Evolutionary conservation across 2,113 vertebrate species (phyloP).

Genomic region (Epinephelus cyanopodus): DNA sequence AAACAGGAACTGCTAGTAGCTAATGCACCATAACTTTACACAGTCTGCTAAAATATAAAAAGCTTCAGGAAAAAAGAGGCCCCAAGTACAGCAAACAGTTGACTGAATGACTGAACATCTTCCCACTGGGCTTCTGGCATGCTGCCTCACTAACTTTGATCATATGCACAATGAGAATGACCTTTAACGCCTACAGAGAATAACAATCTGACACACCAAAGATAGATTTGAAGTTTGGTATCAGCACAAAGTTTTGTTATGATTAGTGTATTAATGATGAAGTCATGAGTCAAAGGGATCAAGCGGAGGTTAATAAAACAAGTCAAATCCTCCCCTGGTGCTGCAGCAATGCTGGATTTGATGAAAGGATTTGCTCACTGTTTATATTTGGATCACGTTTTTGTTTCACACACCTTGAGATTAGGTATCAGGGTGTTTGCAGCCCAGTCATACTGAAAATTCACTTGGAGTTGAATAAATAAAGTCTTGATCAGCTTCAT

Average conservation of each 20-base stretch:
- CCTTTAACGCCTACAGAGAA: too few relatives aligned
- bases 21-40: too few relatives aligned
- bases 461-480: slow-evolving; percentile 65
- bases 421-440: slow-evolving; percentile 56
- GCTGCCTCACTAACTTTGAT: background rate
- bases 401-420: slow-evolving; percentile 50
- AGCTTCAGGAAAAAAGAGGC: background rate
- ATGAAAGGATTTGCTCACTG: slow-evolving; percentile 49
- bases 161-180: background rate
- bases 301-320: slow-evolving; percentile 51
- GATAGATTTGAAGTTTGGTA: background rate
- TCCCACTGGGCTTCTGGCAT: background rate
- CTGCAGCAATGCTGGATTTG: slow-evolving; percentile 8
- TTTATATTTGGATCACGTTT: slow-evolving; percentile 61
- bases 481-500: slow-evolving; percentile 60
- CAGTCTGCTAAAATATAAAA: too few relatives aligned
- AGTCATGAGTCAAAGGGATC: slow-evolving; percentile 38
- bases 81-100: too few relatives aligned
- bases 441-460: slow-evolving; percentile 64
- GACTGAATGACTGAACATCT: too few relatives aligned
- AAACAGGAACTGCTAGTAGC: too few relatives aligned
- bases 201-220: background rate
- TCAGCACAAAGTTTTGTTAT: slow-evolving; percentile 7
- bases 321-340: slow-evolving; percentile 33
- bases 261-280: slow-evolving; percentile 25